Evolutionary conservation across 2,113 vertebrate species (phyloP).

Genomic region (Melierax canorus): DNA sequence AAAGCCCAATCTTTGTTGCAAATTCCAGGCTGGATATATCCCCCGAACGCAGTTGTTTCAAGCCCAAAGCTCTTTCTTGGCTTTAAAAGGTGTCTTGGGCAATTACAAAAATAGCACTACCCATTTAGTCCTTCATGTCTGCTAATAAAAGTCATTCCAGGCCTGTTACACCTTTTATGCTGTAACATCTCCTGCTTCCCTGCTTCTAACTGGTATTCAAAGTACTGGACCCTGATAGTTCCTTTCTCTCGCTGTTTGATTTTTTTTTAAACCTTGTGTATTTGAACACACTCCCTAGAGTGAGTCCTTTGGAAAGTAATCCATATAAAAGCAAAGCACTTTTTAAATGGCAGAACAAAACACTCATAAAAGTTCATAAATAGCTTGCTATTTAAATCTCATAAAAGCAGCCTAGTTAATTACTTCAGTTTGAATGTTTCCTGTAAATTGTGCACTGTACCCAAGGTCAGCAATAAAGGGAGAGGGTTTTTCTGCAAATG

Average conservation of each 20-base stretch:
- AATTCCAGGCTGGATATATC: conserved; percentile 4
- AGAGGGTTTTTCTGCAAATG: not conserved
- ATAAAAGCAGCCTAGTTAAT: conserved; percentile 76
- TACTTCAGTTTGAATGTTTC: conserved; percentile 72
- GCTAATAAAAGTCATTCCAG: conserved; percentile 52
- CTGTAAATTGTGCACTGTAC: conserved; percentile 52
- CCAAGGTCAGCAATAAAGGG: conserved; percentile 64
- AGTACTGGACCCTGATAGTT: conserved; percentile 48
- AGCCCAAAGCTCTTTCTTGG: not conserved
- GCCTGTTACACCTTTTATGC: conserved; percentile 23
- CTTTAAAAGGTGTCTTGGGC: conserved; percentile 43
- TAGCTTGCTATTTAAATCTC: conserved; percentile 74
- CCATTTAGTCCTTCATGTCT: conserved; percentile 54
- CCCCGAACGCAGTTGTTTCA: not conserved
- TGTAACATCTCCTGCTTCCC: conserved; percentile 42
- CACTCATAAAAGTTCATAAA: conserved; percentile 72
- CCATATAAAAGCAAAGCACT: conserved; percentile 63
- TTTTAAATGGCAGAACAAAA: conserved; percentile 70
- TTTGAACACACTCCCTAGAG: conserved; percentile 75
- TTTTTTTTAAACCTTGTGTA: conserved; percentile 43
- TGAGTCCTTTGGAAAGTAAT: conserved; percentile 70
- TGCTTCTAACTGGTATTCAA: conserved; percentile 53
- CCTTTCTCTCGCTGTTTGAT: conserved; percentile 38
- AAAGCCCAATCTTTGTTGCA: not conserved
- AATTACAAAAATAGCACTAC: conserved; percentile 56